Base-by-base conservation (phyloP, 2,888 invertebrate species). In the Lacanobia wlatinum region DNA sequence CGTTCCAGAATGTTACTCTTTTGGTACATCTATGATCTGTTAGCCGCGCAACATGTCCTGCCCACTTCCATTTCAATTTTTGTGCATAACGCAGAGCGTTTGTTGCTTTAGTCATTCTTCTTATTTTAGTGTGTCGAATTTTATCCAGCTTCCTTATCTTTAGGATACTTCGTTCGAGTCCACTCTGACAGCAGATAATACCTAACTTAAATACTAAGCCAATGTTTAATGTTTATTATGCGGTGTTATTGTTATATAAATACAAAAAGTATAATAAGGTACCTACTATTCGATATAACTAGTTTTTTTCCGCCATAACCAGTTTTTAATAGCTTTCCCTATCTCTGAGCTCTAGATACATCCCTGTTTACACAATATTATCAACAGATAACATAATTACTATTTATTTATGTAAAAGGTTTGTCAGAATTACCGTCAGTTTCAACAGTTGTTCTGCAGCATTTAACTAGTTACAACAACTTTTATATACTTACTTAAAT, bases 301-400 rank as follows among this genome's bases (percentile, higher is more conserved):
- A 16, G 21, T 6, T 21, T 40, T 38, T 40, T 40, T 59, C 21
- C 40, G 21, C 14, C 8, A 59, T 40, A 21, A n/a, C 14, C 59
- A 40, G 40, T 59, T 43, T 40, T 40, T 40, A 14, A 9, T 23
- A 9, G 16, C 1, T 10, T 23, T 16, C 21, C 23, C 23, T 60
- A 60, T 43, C 21, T 60, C 16, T 16, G n/a, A 9, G 23, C 43
- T 43, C 16, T 21, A 23, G 16, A 8, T 43, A 8, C 23, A 60
- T 60, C 43, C 43, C 43, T 43, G 43, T 43, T 43, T 43, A 60
- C 60, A 60, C 16, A 43, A 23, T n/a, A n/a, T 43, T 21, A 40
- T 40, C 9, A 60, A 9, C 23, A 21, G 60, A 23, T 60, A 60
- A 21, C 60, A 60, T 43, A 60, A 60, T 60, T 2, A 40, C 14